Percentiles rank a stretch among this genome's conserved stretches.
phyloP scores from a whole-genome alignment of 1,140 invertebrate species.

The Bombus sylvicola region DNA sequence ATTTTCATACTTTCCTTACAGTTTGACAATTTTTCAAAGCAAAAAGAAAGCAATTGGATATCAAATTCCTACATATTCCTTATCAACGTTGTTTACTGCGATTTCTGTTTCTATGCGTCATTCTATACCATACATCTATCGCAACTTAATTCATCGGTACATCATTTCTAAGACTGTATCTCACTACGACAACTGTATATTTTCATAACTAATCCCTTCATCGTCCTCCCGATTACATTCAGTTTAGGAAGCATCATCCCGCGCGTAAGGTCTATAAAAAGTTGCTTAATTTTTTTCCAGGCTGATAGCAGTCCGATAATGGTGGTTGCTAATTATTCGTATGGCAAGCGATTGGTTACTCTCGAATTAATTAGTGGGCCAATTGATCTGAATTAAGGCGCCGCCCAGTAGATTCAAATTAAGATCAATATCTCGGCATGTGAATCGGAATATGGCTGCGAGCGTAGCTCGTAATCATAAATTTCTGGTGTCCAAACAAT shows the following conservation, averaged over 20 bases:
- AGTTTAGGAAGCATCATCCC: neutral
- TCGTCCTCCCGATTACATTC: neutral
- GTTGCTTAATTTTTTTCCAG: neutral
- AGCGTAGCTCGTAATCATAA: conserved; percentile 51
- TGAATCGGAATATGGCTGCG: conserved; percentile 59
- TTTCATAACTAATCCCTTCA: too few relatives aligned
- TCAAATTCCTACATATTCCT: too few relatives aligned
- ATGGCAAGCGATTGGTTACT: conserved; percentile 52
- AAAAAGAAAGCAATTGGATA: neutral
- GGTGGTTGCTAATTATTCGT: conserved; percentile 50
- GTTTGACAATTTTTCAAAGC: neutral
- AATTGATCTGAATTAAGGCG: conserved; percentile 65
- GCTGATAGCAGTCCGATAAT: neutral
- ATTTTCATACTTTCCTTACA: neutral
- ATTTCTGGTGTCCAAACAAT: conserved; percentile 57
- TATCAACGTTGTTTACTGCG: neutral
- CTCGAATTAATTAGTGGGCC: conserved; percentile 58
- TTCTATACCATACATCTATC: too few relatives aligned
- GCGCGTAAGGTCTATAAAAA: neutral
- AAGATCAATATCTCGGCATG: conserved; percentile 63
- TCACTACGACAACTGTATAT: too few relatives aligned
- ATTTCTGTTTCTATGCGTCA: too few relatives aligned
- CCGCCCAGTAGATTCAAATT: conserved; percentile 65
- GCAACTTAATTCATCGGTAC: too few relatives aligned
- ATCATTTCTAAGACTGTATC: too few relatives aligned